Evolutionary conservation across 2,113 vertebrate genomes (phyloP).

Genomic region (Dunckerocampus dactyliophorus): DNA sequence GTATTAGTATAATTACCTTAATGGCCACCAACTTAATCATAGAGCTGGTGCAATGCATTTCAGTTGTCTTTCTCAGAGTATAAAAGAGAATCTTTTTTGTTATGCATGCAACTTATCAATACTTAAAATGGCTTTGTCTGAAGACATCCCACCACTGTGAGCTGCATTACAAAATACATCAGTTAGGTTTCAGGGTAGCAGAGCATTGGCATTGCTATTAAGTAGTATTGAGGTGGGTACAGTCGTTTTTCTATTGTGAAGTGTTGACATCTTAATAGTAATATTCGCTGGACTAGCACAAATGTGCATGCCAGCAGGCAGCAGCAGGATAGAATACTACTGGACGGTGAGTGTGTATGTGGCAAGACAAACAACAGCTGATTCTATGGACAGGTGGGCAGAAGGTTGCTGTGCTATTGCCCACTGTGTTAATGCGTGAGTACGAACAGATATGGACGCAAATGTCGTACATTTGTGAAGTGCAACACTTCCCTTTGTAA

Average conservation of each 20-base stretch:
- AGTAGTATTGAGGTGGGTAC: not conserved
- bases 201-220: not conserved
- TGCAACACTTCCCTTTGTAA: constrained; percentile 2
- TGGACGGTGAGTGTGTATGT: constrained; percentile 14
- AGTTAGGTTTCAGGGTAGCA: not conserved
- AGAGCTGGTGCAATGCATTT: too few relatives aligned
- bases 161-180: constrained; percentile 12
- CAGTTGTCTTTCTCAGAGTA: too few relatives aligned
- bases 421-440: not conserved
- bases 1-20: not conserved
- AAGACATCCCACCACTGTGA: constrained; percentile 26
- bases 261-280: not conserved
- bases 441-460: not conserved
- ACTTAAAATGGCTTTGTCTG: constrained; percentile 10
- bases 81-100: too few relatives aligned
- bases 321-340: not conserved
- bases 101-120: too few relatives aligned
- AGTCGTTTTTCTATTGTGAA: too few relatives aligned
- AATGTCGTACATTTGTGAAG: constrained; percentile 8
- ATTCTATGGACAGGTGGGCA: constrained; percentile 45
- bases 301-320: not conserved
- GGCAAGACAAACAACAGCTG: constrained; percentile 43
- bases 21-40: too few relatives aligned
- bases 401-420: constrained; percentile 27
- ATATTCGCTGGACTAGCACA: not conserved